Evolutionary conservation across 2,113 vertebrate species (phyloP).

Genomic region (Epinephelus cyanopodus): DNA sequence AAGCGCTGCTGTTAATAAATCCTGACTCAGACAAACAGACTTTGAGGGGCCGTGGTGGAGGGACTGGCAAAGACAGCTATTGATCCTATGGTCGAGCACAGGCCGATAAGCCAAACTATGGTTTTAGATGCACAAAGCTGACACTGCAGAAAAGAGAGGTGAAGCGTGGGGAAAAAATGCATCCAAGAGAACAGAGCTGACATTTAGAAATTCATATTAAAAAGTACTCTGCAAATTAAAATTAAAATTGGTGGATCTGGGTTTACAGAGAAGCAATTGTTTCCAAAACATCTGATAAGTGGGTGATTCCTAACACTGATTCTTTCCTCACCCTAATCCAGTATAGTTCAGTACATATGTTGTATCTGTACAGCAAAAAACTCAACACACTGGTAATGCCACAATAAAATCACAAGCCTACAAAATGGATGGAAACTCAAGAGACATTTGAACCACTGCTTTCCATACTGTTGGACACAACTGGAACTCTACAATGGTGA

Average conservation of each 20-base stretch:
- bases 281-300: background rate
- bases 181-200: background rate
- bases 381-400: background rate
- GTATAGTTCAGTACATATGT: background rate
- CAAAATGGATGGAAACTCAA: background rate
- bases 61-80: slow-evolving; percentile 74
- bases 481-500: background rate
- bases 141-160: slow-evolving; percentile 38
- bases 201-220: background rate
- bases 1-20: slow-evolving; percentile 76
- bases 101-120: slow-evolving; percentile 66
- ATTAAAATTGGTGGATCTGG: background rate
- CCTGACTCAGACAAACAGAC: slow-evolving; percentile 73
- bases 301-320: background rate
- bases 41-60: slow-evolving; percentile 56
- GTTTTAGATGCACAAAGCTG: slow-evolving; percentile 55
- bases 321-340: background rate
- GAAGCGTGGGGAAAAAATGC: background rate
- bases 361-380: background rate
- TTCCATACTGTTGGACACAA: background rate
- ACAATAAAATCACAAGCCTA: background rate
- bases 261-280: background rate
- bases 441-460: background rate
- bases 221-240: background rate
- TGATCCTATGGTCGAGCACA: slow-evolving; percentile 64